A percentile compares a stretch with the other conserved stretches of the same genome.
Conservation (phyloP, 1,140 invertebrate species). For the Pseudomyrmex cubaensis region DNA sequence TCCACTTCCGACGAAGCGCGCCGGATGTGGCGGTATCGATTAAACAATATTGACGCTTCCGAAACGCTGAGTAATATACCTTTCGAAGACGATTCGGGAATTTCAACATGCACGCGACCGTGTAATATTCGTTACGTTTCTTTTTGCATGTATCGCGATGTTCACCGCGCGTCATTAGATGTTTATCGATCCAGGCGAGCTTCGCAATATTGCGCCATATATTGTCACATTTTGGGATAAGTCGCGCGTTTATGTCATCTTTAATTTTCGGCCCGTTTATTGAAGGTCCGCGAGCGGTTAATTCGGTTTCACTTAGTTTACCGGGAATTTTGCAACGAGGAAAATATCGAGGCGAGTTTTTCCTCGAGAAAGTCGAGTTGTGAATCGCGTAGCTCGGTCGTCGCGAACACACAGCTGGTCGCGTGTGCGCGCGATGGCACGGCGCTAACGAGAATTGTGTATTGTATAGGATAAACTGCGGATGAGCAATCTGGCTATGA, state of each 20-base stretch:
- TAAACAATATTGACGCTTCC: background rate
- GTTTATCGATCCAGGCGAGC: too few relatives aligned
- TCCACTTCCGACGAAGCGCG: background rate
- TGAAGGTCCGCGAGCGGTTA: too few relatives aligned
- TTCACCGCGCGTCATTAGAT: too few relatives aligned
- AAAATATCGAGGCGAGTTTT: background rate
- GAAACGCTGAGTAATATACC: background rate
- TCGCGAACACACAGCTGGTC: slow-evolving; percentile 20
- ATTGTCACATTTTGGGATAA: too few relatives aligned
- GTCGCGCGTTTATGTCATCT: too few relatives aligned
- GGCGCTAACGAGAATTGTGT: slow-evolving; percentile 47
- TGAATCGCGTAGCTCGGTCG: background rate
- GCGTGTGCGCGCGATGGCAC: slow-evolving; percentile 61
- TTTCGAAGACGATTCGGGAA: background rate
- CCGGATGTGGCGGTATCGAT: background rate
- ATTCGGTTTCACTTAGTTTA: too few relatives aligned
- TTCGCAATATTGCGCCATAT: too few relatives aligned
- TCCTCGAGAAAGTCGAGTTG: slow-evolving; percentile 11
- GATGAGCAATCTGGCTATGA: slow-evolving; percentile 49
- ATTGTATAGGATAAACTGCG: slow-evolving; percentile 55
- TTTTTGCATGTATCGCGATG: too few relatives aligned
- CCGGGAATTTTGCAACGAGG: too few relatives aligned
- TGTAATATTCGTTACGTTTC: too few relatives aligned
- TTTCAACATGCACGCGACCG: too few relatives aligned
- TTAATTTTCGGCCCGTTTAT: too few relatives aligned